Evolutionary conservation across 2,888 invertebrate species (phyloP).

Genomic region (Philhelius pedissequus): DNA sequence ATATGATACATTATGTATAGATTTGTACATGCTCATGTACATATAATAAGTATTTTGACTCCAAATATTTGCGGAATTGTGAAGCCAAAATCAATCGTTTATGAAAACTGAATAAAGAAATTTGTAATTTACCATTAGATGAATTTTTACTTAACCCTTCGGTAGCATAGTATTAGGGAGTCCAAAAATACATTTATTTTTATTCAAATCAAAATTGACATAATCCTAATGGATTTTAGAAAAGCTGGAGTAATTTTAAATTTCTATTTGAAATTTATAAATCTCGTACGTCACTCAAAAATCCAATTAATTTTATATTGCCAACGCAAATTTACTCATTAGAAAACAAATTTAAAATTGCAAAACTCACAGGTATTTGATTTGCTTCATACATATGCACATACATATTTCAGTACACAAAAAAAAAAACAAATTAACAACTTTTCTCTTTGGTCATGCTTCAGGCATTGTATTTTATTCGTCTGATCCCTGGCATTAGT

Average conservation of each 20-base stretch:
- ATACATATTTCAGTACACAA: too few relatives aligned
- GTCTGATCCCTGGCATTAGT: background rate
- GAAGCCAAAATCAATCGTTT: background rate
- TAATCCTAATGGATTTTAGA: background rate
- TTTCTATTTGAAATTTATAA: background rate
- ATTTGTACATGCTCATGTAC: too few relatives aligned
- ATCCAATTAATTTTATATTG: slow-evolving; percentile 36
- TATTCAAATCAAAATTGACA: background rate
- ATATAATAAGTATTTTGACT: too few relatives aligned
- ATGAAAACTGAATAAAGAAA: too few relatives aligned
- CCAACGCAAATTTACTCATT: background rate
- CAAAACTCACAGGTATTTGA: too few relatives aligned
- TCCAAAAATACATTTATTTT: too few relatives aligned
- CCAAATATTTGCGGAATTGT: background rate
- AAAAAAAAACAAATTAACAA: background rate
- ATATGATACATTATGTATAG: too few relatives aligned
- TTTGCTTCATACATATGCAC: too few relatives aligned
- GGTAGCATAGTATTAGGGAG: too few relatives aligned
- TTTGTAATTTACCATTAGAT: too few relatives aligned
- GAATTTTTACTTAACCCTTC: too few relatives aligned
- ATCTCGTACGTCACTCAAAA: slow-evolving; percentile 29
- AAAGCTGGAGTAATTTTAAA: background rate
- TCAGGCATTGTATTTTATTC: background rate
- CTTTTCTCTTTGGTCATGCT: slow-evolving; percentile 14
- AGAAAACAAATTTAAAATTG: background rate